Evolutionary conservation across 1,140 invertebrate species (phyloP).

Genomic region (Drosophila biarmipes): DNA sequence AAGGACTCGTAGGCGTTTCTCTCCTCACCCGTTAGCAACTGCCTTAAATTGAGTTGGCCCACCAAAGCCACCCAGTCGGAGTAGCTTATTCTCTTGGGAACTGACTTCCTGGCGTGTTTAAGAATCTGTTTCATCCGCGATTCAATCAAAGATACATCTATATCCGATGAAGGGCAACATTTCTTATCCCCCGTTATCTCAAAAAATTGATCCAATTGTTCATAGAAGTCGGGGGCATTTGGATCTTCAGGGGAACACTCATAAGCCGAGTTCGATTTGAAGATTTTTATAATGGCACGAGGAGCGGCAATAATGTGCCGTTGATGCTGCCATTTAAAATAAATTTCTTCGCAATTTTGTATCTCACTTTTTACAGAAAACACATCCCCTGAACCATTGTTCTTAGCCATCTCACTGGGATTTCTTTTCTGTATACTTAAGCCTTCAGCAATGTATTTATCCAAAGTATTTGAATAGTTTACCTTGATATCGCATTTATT

Average conservation of each 20-base stretch:
- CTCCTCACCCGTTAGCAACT: conserved; percentile 33
- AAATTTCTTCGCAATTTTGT: neutral
- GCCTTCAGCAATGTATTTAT: neutral
- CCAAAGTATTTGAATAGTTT: neutral
- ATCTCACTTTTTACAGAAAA: neutral
- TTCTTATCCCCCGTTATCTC: conserved; percentile 21
- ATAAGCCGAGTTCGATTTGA: conserved; percentile 51
- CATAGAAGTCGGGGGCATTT: conserved; percentile 29
- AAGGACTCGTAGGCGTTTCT: conserved; percentile 15
- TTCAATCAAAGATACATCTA: neutral
- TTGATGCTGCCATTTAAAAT: conserved; percentile 34
- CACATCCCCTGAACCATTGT: neutral
- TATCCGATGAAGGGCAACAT: too few relatives aligned
- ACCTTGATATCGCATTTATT: neutral
- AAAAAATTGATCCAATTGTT: conserved; percentile 49
- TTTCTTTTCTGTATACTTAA: neutral
- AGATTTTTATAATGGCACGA: conserved; percentile 18
- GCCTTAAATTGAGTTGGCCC: conserved; percentile 6
- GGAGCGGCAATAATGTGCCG: conserved; percentile 46
- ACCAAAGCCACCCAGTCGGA: neutral
- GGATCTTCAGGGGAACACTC: neutral
- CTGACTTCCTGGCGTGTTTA: neutral
- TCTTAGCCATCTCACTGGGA: neutral
- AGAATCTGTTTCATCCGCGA: neutral
- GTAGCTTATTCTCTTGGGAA: neutral